Evolutionary conservation across 1,140 invertebrate genomes (phyloP).

Genomic region (Theocolax elegans): DNA sequence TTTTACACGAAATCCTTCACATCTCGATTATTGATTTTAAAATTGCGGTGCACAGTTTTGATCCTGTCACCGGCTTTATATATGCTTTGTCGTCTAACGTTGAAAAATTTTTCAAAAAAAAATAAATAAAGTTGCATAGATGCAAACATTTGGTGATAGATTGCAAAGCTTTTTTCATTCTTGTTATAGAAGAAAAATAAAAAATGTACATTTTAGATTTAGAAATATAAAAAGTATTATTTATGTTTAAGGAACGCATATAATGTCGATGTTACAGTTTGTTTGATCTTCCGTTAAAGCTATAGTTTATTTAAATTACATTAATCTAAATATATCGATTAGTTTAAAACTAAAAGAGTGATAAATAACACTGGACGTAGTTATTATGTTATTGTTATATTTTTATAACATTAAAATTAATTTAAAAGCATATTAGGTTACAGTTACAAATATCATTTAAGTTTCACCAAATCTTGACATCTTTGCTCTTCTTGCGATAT

Average conservation of each 20-base stretch:
- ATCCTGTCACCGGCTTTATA: not conserved
- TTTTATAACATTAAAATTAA: too few relatives aligned
- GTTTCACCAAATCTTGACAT: slow-evolving; percentile 16
- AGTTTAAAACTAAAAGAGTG: too few relatives aligned
- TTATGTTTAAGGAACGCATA: too few relatives aligned
- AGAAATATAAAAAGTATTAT: too few relatives aligned
- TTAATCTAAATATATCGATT: too few relatives aligned
- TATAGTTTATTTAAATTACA: too few relatives aligned
- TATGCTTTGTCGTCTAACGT: slow-evolving; percentile 9
- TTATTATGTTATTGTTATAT: too few relatives aligned
- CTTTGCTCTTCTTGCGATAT: not conserved
- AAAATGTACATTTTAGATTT: not conserved
- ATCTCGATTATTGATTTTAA: slow-evolving; percentile 10
- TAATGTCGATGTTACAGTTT: too few relatives aligned
- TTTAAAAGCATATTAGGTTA: too few relatives aligned
- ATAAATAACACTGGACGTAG: too few relatives aligned
- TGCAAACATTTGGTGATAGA: slow-evolving; percentile 16
- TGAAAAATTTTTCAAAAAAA: slow-evolving; percentile 7
- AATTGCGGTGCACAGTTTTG: not conserved
- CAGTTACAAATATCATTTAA: too few relatives aligned
- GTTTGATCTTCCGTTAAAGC: too few relatives aligned
- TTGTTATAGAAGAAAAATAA: not conserved
- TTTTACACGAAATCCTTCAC: slow-evolving; percentile 15
- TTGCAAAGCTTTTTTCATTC: not conserved
- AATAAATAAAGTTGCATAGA: not conserved